Conservation (phyloP, 30 jellyfish, hydroid and myxozoan genomes). For the Turritopsis dohrnii region DNA sequence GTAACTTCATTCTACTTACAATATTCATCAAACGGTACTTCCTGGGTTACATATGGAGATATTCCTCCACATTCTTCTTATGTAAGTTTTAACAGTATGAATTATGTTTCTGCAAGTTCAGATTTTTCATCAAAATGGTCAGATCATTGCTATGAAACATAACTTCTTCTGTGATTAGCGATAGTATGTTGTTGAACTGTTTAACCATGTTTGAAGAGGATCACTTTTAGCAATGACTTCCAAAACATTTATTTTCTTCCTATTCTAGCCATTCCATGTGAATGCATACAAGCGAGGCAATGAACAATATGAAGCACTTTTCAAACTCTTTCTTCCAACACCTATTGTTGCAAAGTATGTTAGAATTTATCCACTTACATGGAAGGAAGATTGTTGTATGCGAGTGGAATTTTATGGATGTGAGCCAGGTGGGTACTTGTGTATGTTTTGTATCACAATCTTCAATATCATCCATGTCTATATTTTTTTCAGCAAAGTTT, state of each 20-base stretch:
- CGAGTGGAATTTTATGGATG: conserved; percentile 90
- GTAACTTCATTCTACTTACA: conserved; percentile 47
- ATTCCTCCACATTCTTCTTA: conserved; percentile 48
- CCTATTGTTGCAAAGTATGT: conserved; percentile 61
- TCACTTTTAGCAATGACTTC: too few relatives aligned
- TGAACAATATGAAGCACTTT: conserved; percentile 7
- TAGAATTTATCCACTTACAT: conserved; percentile 55
- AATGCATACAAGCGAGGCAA: not conserved
- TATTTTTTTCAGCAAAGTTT: too few relatives aligned
- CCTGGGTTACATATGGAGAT: conserved; percentile 83
- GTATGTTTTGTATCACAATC: too few relatives aligned
- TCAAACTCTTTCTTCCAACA: conserved; percentile 34
- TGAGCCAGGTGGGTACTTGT: conserved; percentile 62
- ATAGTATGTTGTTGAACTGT: too few relatives aligned
- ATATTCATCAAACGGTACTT: conserved; percentile 64
- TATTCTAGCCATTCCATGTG: conserved; percentile 13
- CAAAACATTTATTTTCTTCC: not conserved
- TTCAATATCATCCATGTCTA: too few relatives aligned
- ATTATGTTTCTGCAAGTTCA: too few relatives aligned
- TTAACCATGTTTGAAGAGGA: too few relatives aligned
- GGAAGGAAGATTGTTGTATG: conserved; percentile 60
- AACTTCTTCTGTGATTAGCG: too few relatives aligned
- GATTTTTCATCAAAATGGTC: too few relatives aligned
- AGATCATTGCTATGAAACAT: too few relatives aligned
- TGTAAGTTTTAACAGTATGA: not conserved